phyloP scores from a whole-genome alignment of 1,140 invertebrate species.

The Rhopalosiphum padi region DNA sequence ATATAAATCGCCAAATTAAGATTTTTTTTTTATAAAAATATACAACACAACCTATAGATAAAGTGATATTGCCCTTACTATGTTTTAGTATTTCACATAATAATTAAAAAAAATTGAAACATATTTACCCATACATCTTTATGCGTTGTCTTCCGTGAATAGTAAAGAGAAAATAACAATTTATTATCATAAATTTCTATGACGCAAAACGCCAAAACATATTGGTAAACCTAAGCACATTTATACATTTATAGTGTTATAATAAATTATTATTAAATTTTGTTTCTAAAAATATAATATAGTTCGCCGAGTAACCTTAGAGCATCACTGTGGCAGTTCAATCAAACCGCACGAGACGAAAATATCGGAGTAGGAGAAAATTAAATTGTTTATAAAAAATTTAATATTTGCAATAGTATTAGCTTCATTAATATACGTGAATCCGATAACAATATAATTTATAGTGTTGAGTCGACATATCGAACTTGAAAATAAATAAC shows the following conservation, averaged over 20 bases:
- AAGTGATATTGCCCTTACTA: not conserved
- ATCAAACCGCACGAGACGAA: not conserved
- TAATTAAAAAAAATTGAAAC: not conserved
- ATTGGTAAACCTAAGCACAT: not conserved
- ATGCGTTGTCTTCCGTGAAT: not conserved
- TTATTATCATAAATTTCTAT: not conserved
- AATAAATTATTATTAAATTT: not conserved
- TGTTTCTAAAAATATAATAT: not conserved
- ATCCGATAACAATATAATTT: not conserved
- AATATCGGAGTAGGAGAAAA: not conserved
- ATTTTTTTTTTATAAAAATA: not conserved
- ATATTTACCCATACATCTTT: constrained; percentile 9
- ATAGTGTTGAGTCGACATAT: not conserved
- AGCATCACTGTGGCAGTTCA: not conserved
- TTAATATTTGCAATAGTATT: not conserved
- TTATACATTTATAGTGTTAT: not conserved
- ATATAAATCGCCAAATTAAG: not conserved
- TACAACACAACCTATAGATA: not conserved
- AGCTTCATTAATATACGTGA: not conserved
- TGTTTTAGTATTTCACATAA: not conserved
- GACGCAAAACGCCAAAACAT: not conserved
- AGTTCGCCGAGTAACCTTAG: not conserved
- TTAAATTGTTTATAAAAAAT: not conserved
- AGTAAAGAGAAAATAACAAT: not conserved
- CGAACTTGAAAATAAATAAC: constrained; percentile 23